Conservation (phyloP, 2,797 vertebrate genomes). For the Hemibagrus guttatus region DNA sequence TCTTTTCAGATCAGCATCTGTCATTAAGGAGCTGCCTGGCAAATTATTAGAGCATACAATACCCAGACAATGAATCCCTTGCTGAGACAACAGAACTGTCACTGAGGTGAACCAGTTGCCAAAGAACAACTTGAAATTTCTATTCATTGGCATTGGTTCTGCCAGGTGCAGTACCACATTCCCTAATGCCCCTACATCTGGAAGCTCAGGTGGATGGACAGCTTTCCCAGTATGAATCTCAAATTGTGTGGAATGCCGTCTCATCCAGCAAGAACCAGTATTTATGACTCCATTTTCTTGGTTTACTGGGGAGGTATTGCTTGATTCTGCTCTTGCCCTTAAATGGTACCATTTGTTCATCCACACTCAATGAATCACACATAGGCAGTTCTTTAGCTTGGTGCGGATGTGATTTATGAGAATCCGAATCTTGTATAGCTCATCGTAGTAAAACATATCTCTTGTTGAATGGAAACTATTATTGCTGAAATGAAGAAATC, state of each 20-base stretch:
- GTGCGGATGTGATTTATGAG: background rate
- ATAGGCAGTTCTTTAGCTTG: background rate
- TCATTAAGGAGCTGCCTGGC: background rate
- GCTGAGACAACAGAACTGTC: background rate
- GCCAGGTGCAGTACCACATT: background rate
- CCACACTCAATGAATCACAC: background rate
- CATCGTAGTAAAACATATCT: background rate
- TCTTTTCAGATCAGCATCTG: background rate
- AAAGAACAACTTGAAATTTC: too few relatives aligned
- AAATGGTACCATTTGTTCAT: background rate
- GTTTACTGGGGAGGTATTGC: background rate
- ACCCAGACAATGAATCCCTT: background rate
- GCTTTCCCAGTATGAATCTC: background rate
- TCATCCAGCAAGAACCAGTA: slow-evolving; percentile 16
- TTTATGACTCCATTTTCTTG: background rate
- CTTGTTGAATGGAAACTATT: background rate
- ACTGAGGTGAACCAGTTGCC: background rate
- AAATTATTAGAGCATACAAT: background rate
- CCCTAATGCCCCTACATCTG: background rate
- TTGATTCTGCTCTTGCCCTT: background rate
- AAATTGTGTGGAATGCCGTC: slow-evolving; percentile 36
- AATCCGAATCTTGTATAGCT: background rate
- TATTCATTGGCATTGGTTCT: background rate
- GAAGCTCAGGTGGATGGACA: slow-evolving; percentile 19
- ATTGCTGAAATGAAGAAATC: too few relatives aligned